A percentile compares a stretch with the other conserved stretches of the same genome.
Conservation (phyloP, 2,797 vertebrate species). For the Pteronotus mesoamericanus region DNA sequence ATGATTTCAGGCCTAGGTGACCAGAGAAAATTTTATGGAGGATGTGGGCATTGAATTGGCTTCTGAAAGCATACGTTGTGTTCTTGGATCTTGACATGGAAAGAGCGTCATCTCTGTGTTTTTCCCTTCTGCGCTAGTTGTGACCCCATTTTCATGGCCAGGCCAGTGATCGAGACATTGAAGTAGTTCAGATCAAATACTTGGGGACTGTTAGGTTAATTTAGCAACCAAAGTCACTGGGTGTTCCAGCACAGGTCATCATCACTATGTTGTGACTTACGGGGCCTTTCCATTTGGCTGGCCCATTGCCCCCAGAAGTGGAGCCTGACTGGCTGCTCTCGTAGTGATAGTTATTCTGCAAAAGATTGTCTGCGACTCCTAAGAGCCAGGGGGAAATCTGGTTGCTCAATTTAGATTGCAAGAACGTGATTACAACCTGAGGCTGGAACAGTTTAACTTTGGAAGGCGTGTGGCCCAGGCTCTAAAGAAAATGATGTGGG, state of each 20-base stretch:
- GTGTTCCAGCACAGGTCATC: neutral
- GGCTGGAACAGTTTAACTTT: neutral
- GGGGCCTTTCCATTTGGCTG: neutral
- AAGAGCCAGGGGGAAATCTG: neutral
- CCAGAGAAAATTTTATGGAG: neutral
- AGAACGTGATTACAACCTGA: neutral
- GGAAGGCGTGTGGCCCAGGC: neutral
- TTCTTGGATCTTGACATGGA: neutral
- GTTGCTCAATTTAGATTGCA: neutral
- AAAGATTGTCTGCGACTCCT: neutral
- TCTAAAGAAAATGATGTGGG: neutral
- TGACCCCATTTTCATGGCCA: neutral
- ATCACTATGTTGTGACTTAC: neutral
- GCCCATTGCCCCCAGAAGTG: neutral
- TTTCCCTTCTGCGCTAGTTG: neutral
- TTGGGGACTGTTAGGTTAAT: neutral
- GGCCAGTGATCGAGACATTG: neutral
- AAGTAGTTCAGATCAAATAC: neutral
- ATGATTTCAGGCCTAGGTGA: neutral
- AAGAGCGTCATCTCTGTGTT: neutral
- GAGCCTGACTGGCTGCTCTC: neutral
- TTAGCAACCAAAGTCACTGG: neutral
- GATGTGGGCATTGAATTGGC: too few relatives aligned
- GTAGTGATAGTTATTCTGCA: neutral
- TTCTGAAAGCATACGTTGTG: neutral